Evolutionary conservation across 2,113 vertebrate species (phyloP), one percentile per base, ranked within the genome.

Genomic region (Hyaena hyaena): DNA sequence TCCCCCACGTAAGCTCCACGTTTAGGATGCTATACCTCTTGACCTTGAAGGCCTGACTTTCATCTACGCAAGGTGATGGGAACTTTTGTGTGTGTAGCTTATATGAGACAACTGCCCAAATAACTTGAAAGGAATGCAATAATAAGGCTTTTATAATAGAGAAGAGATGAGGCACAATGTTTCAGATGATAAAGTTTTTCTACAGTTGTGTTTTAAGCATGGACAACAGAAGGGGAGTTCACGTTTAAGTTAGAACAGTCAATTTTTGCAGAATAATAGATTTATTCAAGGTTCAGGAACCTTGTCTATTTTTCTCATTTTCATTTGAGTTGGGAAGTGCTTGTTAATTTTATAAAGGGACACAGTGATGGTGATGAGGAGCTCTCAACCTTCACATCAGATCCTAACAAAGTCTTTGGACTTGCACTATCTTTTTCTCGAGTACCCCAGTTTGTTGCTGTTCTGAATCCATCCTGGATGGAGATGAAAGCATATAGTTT

Each of bases 361-460:
- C 6, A 24, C 12, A 0, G 2, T 12, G 14, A 4, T 53, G 45
- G 31, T 24, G 8, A 16, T 10, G 12, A 10, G 10, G 9, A 43
- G 5, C 55, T 43, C 23, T 35, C 2, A 10, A 21, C 3, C 28
- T 28, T 39, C 39, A 3, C 24, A 1, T 23, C 21, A 43, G 53
- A 53, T 45, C n/a, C n/a, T 69, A 11, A 6, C 2, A 2, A 33
- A 11, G 24, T 43, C 4, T 33, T 15, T 2, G 39, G 66, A 55
- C 0, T 4, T 10, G 63, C 16, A 1, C 24, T 3, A 0, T n/a
- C 26, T 12, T 83, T 61, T 45, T 10, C 33, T 65, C 0, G n/a
- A 73, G 53, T 1, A 24, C 8, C 9, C n/a, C 16, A 28, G 4
- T 61, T 21, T 10, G 31, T 39, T 24, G 31, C 33, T n/a, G 88